Evolutionary conservation across 1,140 invertebrate genomes (phyloP).

Genomic region (Saccostrea echinata): DNA sequence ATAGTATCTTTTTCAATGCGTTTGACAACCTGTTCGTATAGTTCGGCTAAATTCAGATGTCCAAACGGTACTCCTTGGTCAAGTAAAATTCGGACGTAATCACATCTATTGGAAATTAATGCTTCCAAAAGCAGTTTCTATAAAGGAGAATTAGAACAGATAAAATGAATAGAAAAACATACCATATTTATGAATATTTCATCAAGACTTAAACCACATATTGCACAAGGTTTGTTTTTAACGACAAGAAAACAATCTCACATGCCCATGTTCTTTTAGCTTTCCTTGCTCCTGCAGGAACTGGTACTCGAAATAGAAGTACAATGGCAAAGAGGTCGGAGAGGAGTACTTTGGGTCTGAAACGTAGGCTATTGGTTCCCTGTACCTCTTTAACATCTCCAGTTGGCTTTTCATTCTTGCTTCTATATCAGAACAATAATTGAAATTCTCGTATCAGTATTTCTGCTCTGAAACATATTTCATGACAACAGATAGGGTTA

Average conservation of each 20-base stretch:
- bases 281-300: not conserved
- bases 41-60: not conserved
- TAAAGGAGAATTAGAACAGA: too few relatives aligned
- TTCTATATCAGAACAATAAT: too few relatives aligned
- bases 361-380: not conserved
- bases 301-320: not conserved
- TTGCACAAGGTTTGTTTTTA: not conserved
- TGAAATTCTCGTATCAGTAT: too few relatives aligned
- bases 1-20: too few relatives aligned
- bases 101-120: not conserved
- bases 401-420: not conserved
- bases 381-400: not conserved
- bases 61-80: not conserved
- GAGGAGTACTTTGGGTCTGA: not conserved
- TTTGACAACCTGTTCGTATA: not conserved
- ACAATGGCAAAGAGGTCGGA: not conserved
- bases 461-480: too few relatives aligned
- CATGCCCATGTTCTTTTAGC: not conserved
- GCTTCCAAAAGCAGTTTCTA: conserved; percentile 5
- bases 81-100: not conserved
- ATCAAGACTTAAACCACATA: not conserved
- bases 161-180: not conserved
- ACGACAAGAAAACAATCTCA: not conserved
- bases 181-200: not conserved
- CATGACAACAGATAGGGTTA: too few relatives aligned